Base-by-base conservation (phyloP, 2,888 invertebrate genomes). In the Phyllotreta striolata region DNA sequence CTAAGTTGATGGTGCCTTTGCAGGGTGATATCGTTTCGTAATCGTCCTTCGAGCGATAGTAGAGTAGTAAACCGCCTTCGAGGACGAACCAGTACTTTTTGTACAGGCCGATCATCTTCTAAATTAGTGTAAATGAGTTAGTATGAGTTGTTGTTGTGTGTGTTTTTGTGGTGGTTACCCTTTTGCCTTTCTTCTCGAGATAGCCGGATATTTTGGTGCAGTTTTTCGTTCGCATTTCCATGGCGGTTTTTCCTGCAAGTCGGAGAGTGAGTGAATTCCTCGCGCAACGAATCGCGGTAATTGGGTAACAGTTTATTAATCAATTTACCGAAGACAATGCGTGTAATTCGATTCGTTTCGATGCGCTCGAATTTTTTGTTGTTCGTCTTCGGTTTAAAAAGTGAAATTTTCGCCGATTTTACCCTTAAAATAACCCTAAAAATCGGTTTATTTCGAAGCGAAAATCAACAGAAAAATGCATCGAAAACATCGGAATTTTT, bases 31-130 rank as follows among this genome's bases (percentile, higher is more conserved):
- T 74, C 38, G 82, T 80, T 46, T 82, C 80, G 70, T 85, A 85
- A 66, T 85, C 85, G 39, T 81, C 78, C 72, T 85, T 83, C 1
- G 83, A 84, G 67, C 84, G 80, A 76, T 85, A 86, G 72, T 85
- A 85, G 1, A 84, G 76, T 41, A 85, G 77, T 9, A 85, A 76
- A 41, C 83, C 79, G 12, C 84, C 85, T 74, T 85, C 84, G 61
- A 86, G 72, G 1, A 85, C 85, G 69, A 85, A 86, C 85, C 85
- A 86, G 73, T 84, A 83, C 65, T 81, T 82, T 71, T 84, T 84
- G 84, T 85, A 86, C 1, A 82, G 79, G 40, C 80, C 77, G 62
- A 81, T 80, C 79, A 81, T 77, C 70, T 80, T 76, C 83, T 83
- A 63, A 55, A 77, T 78, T 62, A 66, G 37, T 10, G 9, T 9